Percentiles rank a stretch among this genome's conserved stretches.
phyloP scores from a whole-genome alignment of 2,888 invertebrate genomes.

The Drosophila prostipennis region DNA sequence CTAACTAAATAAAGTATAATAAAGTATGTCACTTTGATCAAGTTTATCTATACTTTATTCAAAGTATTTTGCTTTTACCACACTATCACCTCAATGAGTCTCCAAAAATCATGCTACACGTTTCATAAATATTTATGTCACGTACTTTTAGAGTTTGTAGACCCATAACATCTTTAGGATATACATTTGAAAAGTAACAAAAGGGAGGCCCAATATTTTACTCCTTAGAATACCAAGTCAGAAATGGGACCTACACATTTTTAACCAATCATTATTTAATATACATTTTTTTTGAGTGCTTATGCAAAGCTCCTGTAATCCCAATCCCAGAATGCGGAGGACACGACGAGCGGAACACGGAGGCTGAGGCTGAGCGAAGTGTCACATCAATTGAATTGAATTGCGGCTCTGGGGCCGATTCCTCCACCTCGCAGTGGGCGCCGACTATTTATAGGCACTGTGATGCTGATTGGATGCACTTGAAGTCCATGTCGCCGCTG shows the following conservation, averaged over 20 bases:
- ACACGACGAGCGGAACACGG: not conserved
- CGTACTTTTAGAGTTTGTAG: too few species aligned
- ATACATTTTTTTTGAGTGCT: not conserved
- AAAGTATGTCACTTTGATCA: too few species aligned
- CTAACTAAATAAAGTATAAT: too few species aligned
- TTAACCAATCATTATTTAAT: not conserved
- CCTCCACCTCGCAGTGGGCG: conserved; percentile 16
- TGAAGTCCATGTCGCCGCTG: conserved; percentile 35
- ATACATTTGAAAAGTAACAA: not conserved
- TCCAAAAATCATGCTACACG: too few species aligned
- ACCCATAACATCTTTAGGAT: not conserved
- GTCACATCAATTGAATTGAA: conserved; percentile 54
- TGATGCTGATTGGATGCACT: conserved; percentile 37
- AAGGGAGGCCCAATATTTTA: too few species aligned
- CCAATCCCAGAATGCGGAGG: not conserved
- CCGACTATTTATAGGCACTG: conserved; percentile 58
- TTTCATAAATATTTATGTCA: too few species aligned
- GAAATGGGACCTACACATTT: too few species aligned
- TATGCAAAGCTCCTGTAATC: not conserved
- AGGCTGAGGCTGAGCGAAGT: conserved; percentile 21
- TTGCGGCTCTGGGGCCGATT: conserved; percentile 8
- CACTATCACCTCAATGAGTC: too few species aligned
- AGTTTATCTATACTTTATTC: too few species aligned
- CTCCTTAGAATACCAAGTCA: too few species aligned
- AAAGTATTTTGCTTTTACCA: too few species aligned